phyloP scores from a whole-genome alignment of 2,888 invertebrate genomes.

The Ctenicera cuprea region DNA sequence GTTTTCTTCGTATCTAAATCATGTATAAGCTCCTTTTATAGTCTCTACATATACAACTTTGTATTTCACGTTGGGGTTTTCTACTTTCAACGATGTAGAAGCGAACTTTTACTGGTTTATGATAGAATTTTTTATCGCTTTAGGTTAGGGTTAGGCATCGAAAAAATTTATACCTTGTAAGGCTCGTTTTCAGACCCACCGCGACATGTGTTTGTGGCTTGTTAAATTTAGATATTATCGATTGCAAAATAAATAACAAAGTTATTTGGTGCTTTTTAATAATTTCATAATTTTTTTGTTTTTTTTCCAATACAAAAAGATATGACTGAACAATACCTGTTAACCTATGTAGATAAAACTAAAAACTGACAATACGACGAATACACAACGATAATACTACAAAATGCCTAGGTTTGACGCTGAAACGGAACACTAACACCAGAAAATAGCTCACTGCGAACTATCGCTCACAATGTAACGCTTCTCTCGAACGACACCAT shows the following conservation, averaged over 20 bases:
- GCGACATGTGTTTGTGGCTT: constrained; percentile 1
- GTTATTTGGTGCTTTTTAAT: not conserved
- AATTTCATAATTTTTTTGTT: too few relatives aligned
- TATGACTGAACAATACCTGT: too few relatives aligned
- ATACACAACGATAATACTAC: too few relatives aligned
- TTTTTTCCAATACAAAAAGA: not conserved
- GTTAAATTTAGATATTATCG: not conserved
- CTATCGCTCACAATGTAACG: too few relatives aligned
- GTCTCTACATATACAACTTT: constrained; percentile 13
- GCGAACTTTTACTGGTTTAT: constrained; percentile 15
- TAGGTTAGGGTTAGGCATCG: constrained; percentile 12
- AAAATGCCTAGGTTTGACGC: too few relatives aligned
- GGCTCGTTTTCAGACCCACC: not conserved
- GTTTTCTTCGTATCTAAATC: constrained; percentile 30
- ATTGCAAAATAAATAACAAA: not conserved
- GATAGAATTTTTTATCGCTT: constrained; percentile 26
- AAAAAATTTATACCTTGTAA: constrained; percentile 23
- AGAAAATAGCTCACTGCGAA: too few relatives aligned
- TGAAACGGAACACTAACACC: too few relatives aligned
- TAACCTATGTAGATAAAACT: too few relatives aligned
- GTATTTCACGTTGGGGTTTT: constrained; percentile 11
- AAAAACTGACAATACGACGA: too few relatives aligned
- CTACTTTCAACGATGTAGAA: not conserved
- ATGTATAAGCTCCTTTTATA: constrained; percentile 26
- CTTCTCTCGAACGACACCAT: too few relatives aligned